A percentile compares a stretch with the other conserved stretches of the same genome.
These are phyloP conservation scores for Aphidius colemani DNA, from an alignment of 2,888 invertebrate species.

Conservation along the genomic window DNA sequence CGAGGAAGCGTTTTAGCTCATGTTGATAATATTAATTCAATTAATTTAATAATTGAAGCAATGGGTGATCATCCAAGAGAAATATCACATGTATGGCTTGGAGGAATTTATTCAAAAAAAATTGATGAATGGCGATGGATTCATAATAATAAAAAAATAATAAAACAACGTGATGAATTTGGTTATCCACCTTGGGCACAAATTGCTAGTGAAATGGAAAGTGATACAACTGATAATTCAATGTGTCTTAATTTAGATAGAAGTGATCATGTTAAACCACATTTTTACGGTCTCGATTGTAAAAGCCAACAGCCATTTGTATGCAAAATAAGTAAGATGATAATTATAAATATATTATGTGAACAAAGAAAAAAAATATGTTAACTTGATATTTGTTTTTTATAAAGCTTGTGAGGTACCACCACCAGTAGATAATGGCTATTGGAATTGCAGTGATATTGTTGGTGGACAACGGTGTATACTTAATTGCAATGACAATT, in stretches of 20 bases:
- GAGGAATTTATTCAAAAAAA: conserved; percentile 34
- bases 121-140: conserved; percentile 39
- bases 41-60: conserved; percentile 40
- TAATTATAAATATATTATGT: too few species aligned
- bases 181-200: conserved; percentile 62
- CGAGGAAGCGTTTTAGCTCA: conserved; percentile 37
- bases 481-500: conserved; percentile 34
- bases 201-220: conserved; percentile 51
- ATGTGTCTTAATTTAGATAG: conserved; percentile 63
- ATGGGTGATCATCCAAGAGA: conserved; percentile 47
- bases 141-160: conserved; percentile 34
- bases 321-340: conserved; percentile 52
- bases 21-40: conserved; percentile 34
- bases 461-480: conserved; percentile 33
- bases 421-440: conserved; percentile 39
- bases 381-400: background rate
- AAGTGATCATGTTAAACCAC: conserved; percentile 61
- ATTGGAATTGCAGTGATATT: conserved; percentile 39
- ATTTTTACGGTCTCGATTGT: conserved; percentile 64
- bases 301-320: conserved; percentile 63
- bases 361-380: too few species aligned
- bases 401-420: conserved; percentile 37
- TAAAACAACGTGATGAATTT: conserved; percentile 25
- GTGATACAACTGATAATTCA: conserved; percentile 45
- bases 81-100: conserved; percentile 43